These are phyloP conservation scores for Apamea sordens DNA, from an alignment of 2,888 invertebrate species.

Conservation along the genomic window DNA sequence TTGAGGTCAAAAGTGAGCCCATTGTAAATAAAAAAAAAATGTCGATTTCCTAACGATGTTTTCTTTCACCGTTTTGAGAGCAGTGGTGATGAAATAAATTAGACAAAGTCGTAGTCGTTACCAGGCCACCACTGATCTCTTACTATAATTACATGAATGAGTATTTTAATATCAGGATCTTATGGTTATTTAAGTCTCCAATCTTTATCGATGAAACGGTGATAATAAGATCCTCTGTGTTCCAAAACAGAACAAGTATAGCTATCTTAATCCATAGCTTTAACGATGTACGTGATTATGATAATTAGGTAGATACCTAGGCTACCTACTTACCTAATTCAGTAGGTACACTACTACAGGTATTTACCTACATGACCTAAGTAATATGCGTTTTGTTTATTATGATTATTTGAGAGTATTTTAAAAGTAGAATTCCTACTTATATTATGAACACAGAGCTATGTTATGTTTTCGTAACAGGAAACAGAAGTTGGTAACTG, in stretches of 20 bases:
- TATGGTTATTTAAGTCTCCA: not conserved
- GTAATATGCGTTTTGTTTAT: not conserved
- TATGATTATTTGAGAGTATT: not conserved
- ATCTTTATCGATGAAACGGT: not conserved
- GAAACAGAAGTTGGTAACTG: not conserved
- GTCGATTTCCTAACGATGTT: not conserved
- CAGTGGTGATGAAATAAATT: not conserved
- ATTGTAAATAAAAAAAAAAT: too few relatives aligned
- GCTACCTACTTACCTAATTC: not conserved
- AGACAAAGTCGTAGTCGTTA: not conserved
- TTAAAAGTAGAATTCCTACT: not conserved
- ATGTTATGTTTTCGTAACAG: not conserved
- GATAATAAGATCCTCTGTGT: not conserved
- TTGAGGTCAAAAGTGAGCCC: too few relatives aligned
- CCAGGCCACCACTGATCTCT: not conserved
- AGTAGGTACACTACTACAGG: too few relatives aligned
- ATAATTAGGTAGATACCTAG: not conserved
- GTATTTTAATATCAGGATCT: not conserved
- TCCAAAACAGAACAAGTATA: not conserved
- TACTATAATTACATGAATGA: not conserved
- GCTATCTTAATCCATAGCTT: slow-evolving; percentile 9
- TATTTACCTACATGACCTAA: not conserved
- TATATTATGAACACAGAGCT: slow-evolving; percentile 2
- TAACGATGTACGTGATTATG: slow-evolving; percentile 13
- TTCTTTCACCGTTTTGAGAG: not conserved